Evolutionary conservation across 35 echinoderm and acorn worm genomes (phyloP).

Genomic region (Diadema setosum): DNA sequence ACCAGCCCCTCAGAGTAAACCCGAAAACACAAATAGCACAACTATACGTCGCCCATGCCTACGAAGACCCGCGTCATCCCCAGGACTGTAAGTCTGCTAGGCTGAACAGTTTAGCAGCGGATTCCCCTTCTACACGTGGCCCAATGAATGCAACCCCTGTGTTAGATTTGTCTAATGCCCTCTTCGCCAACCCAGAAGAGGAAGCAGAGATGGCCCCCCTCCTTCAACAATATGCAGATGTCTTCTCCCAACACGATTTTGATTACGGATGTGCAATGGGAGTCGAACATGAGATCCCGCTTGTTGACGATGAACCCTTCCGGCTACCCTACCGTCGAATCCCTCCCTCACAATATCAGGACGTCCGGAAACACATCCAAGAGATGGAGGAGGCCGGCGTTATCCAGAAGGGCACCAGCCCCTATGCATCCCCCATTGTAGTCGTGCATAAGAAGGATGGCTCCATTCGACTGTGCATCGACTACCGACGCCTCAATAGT

Average conservation of each 20-base stretch:
- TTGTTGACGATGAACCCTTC: conserved; percentile 17
- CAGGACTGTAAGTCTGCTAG: too few relatives aligned
- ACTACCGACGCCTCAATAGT: too few relatives aligned
- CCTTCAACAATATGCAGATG: background rate
- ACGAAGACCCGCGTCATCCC: background rate
- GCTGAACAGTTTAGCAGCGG: too few relatives aligned
- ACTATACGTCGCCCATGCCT: background rate
- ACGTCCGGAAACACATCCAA: conserved; percentile 33
- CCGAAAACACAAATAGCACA: background rate
- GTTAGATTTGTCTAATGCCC: background rate
- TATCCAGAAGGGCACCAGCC: too few relatives aligned
- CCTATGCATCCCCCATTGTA: too few relatives aligned
- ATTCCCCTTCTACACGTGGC: background rate
- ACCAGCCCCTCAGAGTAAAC: background rate
- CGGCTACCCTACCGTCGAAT: conserved; percentile 30
- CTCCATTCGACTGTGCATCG: too few relatives aligned
- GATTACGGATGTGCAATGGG: too few relatives aligned
- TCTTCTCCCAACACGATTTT: background rate
- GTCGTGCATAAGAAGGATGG: too few relatives aligned
- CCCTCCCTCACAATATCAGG: conserved; percentile 35
- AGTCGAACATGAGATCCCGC: too few relatives aligned
- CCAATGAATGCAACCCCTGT: background rate
- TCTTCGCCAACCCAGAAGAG: background rate
- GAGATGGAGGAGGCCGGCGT: too few relatives aligned
- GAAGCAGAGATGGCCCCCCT: background rate